These are phyloP conservation scores for Cryptoleucopteryx plumbea DNA, from an alignment of 2,113 vertebrate species.

Conservation along the genomic window DNA sequence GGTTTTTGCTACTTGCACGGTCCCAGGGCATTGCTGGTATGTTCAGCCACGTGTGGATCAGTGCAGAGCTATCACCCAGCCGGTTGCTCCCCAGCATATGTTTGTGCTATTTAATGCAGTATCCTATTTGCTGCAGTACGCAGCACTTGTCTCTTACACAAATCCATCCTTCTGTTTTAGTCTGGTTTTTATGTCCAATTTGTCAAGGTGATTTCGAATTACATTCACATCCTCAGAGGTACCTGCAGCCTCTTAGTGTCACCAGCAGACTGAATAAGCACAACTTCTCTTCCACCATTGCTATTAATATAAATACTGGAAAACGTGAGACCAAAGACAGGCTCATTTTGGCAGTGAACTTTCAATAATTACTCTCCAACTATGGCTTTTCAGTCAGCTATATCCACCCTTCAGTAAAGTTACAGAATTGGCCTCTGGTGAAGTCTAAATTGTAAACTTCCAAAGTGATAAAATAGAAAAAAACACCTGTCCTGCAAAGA, in stretches of 20 bases:
- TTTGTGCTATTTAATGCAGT: background rate
- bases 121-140: background rate
- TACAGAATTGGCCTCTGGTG: background rate
- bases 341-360: background rate
- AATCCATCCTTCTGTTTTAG: background rate
- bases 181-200: background rate
- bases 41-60: rapidly evolving
- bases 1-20: background rate
- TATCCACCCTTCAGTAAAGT: background rate
- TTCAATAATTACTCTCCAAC: background rate
- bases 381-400: background rate
- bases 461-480: background rate
- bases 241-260: background rate
- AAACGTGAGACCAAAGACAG: background rate
- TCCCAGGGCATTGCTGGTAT: background rate
- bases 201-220: background rate
- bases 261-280: background rate
- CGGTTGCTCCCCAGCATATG: rapidly evolving
- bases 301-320: background rate
- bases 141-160: background rate
- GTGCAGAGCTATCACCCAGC: background rate
- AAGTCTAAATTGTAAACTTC: background rate
- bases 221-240: background rate
- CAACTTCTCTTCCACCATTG: background rate
- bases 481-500: background rate